phyloP scores from a whole-genome alignment of 2,888 invertebrate genomes.

The Drosophila barbarae region DNA sequence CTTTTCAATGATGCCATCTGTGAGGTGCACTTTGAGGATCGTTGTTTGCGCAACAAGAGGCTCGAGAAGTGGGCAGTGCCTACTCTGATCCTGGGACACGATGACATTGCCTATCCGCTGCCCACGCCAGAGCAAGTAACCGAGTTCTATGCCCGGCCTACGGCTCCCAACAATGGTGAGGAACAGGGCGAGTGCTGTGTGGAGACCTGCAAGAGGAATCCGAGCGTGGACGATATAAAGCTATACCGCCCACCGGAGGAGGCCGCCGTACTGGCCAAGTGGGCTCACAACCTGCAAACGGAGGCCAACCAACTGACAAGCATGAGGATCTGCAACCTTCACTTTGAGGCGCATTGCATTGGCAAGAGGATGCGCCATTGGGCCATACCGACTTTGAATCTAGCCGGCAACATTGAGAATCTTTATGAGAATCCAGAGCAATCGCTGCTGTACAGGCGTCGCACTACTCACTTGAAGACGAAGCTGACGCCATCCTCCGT shows the following conservation, averaged over 20 bases:
- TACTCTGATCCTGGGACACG: slow-evolving; percentile 67
- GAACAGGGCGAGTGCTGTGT: slow-evolving; percentile 77
- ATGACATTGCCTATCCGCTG: slow-evolving; percentile 61
- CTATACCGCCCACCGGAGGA: slow-evolving; percentile 75
- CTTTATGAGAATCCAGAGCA: slow-evolving; percentile 74
- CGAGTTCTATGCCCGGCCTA: slow-evolving; percentile 65
- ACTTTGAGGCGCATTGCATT: slow-evolving; percentile 75
- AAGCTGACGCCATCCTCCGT: slow-evolving; percentile 15
- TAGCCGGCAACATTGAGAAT: slow-evolving; percentile 68
- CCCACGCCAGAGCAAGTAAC: slow-evolving; percentile 72
- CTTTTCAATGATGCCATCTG: slow-evolving; percentile 77
- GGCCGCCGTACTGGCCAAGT: slow-evolving; percentile 68
- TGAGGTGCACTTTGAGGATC: slow-evolving; percentile 75
- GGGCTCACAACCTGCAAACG: slow-evolving; percentile 74
- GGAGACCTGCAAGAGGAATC: slow-evolving; percentile 72
- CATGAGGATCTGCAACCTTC: slow-evolving; percentile 72
- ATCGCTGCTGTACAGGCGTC: slow-evolving; percentile 56
- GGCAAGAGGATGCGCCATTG: slow-evolving; percentile 74
- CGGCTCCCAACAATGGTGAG: slow-evolving; percentile 70
- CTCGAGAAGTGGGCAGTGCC: slow-evolving; percentile 76
- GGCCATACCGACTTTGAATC: slow-evolving; percentile 76
- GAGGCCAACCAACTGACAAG: slow-evolving; percentile 56
- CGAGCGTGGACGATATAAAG: slow-evolving; percentile 75
- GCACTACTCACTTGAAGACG: slow-evolving; percentile 37
- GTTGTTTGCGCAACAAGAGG: slow-evolving; percentile 74